Base-by-base conservation (phyloP, 2,113 vertebrate genomes). In the Archocentrus centrarchus region DNA sequence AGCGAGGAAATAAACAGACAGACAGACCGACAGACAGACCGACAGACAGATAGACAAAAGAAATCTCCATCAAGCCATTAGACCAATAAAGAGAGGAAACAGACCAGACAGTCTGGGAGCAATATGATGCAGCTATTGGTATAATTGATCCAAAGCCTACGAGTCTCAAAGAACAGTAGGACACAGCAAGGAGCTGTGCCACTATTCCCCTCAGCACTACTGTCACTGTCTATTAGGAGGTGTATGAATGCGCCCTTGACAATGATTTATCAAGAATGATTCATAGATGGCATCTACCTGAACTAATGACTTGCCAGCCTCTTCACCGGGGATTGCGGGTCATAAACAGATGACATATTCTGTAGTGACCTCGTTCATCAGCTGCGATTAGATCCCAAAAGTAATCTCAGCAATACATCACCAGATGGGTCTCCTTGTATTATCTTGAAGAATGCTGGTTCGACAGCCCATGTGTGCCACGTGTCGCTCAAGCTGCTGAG, bases 341-440 rank as follows among this genome's bases (percentile, higher is more conserved):
- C 91, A 88, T 91, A 91, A 89, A 85, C 90, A 89, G 92, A 91
- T 88, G 85, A 92, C 94, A 91, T 90, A 89, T 90, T 93, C 87
- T 87, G 85, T 82, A 79, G 90, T 91, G 87, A 70, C 86, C 90
- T 95, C 90, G 89, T 95, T 95, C 88, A 94, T 94, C 93, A 92
- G 89, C 66, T 32, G 35, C 86, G 83, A 94, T 94, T 94, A 93
- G 87, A 90, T 94, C 91, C 88, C 86, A 83, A 92, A 93, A 91
- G 89, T 84, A 93, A 94, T 93, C 88, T 88, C 77, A 1, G 86
- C 78, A 39, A 91, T 87, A 78, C 83, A 90, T 94, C 90, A 89
- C 58, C 93, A 92, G 90, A 92, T 93, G 93, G 88, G 86, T 86
- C 89, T 86, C 59, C 24, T 78, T 75, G 86, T 85, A 88, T 95